A percentile compares a stretch with the other conserved stretches of the same genome.
Evolutionary conservation across 2,888 invertebrate genomes (phyloP).

Genomic region (Linhomoeus sp.): DNA sequence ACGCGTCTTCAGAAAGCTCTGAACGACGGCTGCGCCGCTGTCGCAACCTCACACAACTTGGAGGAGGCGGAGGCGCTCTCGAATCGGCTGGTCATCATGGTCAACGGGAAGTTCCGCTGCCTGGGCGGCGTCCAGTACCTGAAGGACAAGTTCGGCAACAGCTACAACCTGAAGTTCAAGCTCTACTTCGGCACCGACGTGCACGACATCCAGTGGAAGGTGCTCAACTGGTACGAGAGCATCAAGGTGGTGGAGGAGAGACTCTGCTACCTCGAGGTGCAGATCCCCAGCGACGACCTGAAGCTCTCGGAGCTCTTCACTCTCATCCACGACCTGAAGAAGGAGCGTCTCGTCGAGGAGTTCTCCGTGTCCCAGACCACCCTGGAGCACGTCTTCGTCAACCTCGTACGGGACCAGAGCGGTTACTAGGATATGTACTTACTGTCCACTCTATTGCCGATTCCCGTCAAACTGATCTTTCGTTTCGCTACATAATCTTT

Average conservation of each 20-base stretch:
- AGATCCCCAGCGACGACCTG: background rate
- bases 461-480: no score
- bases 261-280: background rate
- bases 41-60: slow-evolving; percentile 5
- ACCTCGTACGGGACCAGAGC: background rate
- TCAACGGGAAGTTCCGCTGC: slow-evolving; percentile 6
- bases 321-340: background rate
- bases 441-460: no score
- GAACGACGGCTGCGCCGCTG: background rate
- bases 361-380: slow-evolving; percentile 3
- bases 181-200: background rate
- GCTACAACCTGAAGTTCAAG: slow-evolving; percentile 1
- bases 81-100: slow-evolving; percentile 8
- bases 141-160: slow-evolving; percentile 6
- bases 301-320: background rate
- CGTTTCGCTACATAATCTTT: no score
- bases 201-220: no score
- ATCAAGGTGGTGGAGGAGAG: background rate
- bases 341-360: background rate
- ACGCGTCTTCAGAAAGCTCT: background rate
- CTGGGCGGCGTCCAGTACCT: slow-evolving; percentile 8
- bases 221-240: background rate
- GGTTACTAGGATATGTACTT: background rate
- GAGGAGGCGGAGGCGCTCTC: slow-evolving; percentile 8
- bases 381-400: slow-evolving; percentile 4